Conservation (phyloP, 2,888 invertebrate genomes). For the Orchesellides sinensis region DNA sequence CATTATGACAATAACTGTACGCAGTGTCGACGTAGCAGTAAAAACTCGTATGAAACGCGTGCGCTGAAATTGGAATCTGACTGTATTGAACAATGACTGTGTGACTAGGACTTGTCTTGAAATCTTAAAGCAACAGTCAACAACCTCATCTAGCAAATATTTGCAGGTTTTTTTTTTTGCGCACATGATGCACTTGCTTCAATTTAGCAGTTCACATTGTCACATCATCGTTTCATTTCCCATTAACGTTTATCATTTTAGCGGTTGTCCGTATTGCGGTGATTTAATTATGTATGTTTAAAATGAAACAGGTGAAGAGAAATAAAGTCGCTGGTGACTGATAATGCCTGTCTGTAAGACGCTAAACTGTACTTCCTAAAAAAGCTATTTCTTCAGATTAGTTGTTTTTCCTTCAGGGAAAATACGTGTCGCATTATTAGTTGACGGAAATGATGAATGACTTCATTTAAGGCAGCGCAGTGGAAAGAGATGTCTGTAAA, state of each 20-base stretch:
- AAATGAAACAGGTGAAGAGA: background rate
- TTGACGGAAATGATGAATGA: too few species aligned
- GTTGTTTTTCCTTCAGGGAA: too few species aligned
- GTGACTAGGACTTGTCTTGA: background rate
- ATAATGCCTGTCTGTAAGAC: background rate
- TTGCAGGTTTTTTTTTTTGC: background rate
- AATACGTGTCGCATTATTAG: too few species aligned
- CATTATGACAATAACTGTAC: background rate
- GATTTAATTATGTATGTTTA: background rate
- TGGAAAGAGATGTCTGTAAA: too few species aligned
- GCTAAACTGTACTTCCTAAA: background rate
- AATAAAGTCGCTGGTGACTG: background rate
- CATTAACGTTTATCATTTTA: background rate
- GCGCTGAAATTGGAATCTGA: background rate
- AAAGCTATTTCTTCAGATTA: too few species aligned
- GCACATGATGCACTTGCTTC: too few species aligned
- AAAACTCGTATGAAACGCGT: conserved; percentile 18
- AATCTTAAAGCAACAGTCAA: conserved; percentile 20
- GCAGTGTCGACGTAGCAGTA: background rate
- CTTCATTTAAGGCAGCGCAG: too few species aligned
- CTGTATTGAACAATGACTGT: conserved; percentile 7
- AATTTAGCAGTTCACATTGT: too few species aligned
- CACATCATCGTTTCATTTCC: background rate
- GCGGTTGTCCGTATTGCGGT: background rate
- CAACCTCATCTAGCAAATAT: conserved; percentile 16